phyloP scores from a whole-genome alignment of 2,888 invertebrate species.

The Aspidiotus rigidus region DNA sequence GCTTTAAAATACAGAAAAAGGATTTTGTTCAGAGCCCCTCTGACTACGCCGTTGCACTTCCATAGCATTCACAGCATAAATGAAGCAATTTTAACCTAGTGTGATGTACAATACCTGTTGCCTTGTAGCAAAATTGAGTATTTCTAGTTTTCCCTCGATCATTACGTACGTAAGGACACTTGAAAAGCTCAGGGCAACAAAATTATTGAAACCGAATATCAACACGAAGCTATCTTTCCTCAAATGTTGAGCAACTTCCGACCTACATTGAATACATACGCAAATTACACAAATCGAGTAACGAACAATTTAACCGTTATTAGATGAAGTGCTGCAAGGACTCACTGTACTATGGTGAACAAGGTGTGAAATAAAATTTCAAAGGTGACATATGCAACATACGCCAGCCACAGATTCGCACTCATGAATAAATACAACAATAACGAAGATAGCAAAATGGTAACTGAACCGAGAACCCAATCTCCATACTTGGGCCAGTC shows the following conservation, averaged over 20 bases:
- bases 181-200: slow-evolving; percentile 19
- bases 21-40: too few relatives aligned
- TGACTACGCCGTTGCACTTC: too few relatives aligned
- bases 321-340: slow-evolving; percentile 42
- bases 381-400: slow-evolving; percentile 64
- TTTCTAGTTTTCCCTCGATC: slow-evolving; percentile 20
- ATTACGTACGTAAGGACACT: slow-evolving; percentile 13
- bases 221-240: slow-evolving; percentile 34
- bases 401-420: slow-evolving; percentile 58
- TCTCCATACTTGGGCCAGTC: slow-evolving; percentile 36
- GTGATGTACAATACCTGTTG: slow-evolving; percentile 17
- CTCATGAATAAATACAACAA: slow-evolving; percentile 50
- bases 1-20: too few relatives aligned
- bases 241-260: slow-evolving; percentile 31
- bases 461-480: slow-evolving; percentile 35
- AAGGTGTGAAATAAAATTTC: slow-evolving; percentile 69
- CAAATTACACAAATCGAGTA: too few relatives aligned
- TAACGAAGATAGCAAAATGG: slow-evolving; percentile 41
- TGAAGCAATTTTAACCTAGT: too few relatives aligned
- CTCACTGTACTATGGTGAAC: slow-evolving; percentile 65
- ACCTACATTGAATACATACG: slow-evolving; percentile 8
- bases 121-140: slow-evolving; percentile 17
- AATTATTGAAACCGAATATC: slow-evolving; percentile 35
- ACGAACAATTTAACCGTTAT: too few relatives aligned
- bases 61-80: too few relatives aligned